Conservation (phyloP, 2,113 vertebrate species). For the Lepus europaeus region DNA sequence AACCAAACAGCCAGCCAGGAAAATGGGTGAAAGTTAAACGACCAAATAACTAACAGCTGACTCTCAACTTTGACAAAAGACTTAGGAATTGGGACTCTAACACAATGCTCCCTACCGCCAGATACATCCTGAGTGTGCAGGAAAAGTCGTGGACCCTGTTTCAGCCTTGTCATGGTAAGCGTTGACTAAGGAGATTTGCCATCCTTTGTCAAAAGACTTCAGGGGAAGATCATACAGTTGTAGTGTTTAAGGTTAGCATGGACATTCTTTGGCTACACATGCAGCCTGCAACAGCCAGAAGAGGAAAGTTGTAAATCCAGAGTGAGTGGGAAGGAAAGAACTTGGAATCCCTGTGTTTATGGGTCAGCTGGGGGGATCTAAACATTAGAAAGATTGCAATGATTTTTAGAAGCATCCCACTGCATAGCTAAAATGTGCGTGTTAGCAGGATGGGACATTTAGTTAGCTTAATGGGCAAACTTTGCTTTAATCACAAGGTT, state of each 20-base stretch:
- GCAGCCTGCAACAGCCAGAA: background rate
- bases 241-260: background rate
- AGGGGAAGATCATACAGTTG: background rate
- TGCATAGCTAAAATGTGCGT: background rate
- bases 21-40: background rate
- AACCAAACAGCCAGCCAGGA: background rate
- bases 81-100: background rate
- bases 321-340: background rate
- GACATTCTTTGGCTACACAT: background rate
- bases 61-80: background rate
- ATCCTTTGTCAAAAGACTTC: background rate
- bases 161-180: background rate
- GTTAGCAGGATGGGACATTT: constrained; percentile 18
- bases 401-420: background rate
- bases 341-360: background rate
- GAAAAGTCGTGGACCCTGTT: background rate
- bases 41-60: background rate
- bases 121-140: background rate
- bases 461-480: background rate
- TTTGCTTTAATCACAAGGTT: constrained; percentile 47
- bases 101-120: background rate
- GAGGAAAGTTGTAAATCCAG: background rate
- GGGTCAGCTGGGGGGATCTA: background rate
- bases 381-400: background rate
- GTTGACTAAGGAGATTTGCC: background rate